A percentile compares a stretch with the other conserved stretches of the same genome.
phyloP scores from a whole-genome alignment of 2,797 vertebrate species.

The Sebastes dallii region DNA sequence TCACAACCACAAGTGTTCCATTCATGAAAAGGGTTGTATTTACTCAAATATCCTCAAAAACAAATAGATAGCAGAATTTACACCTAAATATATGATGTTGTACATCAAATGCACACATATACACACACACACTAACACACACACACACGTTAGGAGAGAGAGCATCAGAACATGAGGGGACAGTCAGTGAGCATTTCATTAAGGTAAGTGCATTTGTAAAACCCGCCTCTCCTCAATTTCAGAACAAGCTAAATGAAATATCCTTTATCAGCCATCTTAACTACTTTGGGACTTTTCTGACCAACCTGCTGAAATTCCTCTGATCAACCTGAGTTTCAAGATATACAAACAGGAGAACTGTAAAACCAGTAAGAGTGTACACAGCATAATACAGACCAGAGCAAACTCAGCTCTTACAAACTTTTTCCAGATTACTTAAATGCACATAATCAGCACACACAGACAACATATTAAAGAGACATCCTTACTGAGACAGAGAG shows the following conservation, averaged over 20 bases:
- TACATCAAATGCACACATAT: neutral
- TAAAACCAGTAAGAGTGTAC: neutral
- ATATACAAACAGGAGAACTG: neutral
- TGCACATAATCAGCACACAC: neutral
- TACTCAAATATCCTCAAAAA: neutral
- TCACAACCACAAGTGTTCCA: neutral
- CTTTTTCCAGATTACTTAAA: neutral
- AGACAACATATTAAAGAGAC: neutral
- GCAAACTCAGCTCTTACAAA: neutral
- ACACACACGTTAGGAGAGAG: neutral
- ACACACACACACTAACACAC: neutral
- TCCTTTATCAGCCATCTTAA: constrained; percentile 1
- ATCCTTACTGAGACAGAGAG: constrained; percentile 75
- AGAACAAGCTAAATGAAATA: constrained; percentile 19
- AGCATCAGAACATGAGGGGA: constrained; percentile 23
- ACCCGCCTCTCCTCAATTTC: constrained; percentile 31
- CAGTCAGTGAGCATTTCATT: constrained; percentile 51
- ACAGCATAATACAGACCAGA: neutral
- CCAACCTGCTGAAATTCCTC: neutral
- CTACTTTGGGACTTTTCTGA: neutral
- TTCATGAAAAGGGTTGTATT: neutral
- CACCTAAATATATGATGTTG: neutral
- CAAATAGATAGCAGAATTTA: neutral
- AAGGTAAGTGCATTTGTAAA: constrained; percentile 66
- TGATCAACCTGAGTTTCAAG: neutral